Evolutionary conservation across 2,888 invertebrate genomes (phyloP).

Genomic region (Gortyna flavago): DNA sequence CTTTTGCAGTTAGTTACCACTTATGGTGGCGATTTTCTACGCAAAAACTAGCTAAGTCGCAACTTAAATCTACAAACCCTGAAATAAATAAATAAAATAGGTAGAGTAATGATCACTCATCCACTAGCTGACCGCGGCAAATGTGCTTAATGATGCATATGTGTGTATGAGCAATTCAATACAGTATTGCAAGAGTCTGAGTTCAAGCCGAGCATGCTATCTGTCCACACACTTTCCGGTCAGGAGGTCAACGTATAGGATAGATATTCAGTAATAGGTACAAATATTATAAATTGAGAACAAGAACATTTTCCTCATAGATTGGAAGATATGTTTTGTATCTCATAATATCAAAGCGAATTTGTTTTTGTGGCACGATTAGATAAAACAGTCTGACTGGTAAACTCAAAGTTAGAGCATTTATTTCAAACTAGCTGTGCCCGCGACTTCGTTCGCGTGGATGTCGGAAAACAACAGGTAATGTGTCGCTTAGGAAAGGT

Average conservation of each 20-base stretch:
- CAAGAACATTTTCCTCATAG: not conserved
- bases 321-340: not conserved
- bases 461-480: too few species aligned
- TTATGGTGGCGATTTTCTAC: not conserved
- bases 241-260: slow-evolving; percentile 50
- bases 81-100: too few species aligned
- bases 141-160: not conserved
- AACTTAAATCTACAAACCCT: not conserved
- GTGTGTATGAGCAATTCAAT: not conserved
- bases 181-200: not conserved
- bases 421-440: too few species aligned
- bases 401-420: too few species aligned
- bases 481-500: too few species aligned
- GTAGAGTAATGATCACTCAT: not conserved
- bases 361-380: not conserved
- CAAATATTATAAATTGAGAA: not conserved
- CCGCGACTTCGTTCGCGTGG: too few species aligned
- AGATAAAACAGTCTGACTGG: not conserved
- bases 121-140: not conserved
- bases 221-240: slow-evolving; percentile 44
- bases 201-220: slow-evolving; percentile 22
- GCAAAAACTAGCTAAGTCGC: not conserved
- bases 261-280: not conserved
- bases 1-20: not conserved
- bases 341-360: not conserved